These are phyloP conservation scores for Sphecodes monilicornis DNA, from an alignment of 2,888 invertebrate genomes.

Conservation along the genomic window DNA sequence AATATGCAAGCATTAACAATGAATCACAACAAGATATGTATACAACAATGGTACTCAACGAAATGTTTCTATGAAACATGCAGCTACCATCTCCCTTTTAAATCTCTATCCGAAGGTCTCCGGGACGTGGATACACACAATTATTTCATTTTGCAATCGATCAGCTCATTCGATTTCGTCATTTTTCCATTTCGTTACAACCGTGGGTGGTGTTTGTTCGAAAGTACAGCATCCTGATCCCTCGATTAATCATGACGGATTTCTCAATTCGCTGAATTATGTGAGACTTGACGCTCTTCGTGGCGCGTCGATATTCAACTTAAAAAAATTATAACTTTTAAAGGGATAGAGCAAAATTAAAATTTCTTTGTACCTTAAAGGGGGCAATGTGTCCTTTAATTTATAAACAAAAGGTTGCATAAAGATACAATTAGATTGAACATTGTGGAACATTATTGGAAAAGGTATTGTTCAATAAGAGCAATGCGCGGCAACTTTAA, in stretches of 20 bases:
- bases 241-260: neutral
- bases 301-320: neutral
- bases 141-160: conserved; percentile 16
- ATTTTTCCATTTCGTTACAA: neutral
- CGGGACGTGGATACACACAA: conserved; percentile 50
- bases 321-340: no score
- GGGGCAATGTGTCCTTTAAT: no score
- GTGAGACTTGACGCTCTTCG: no score
- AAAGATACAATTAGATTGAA: no score
- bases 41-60: conserved; percentile 83
- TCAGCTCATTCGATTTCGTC: neutral
- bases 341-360: no score
- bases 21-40: conserved; percentile 85
- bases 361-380: no score
- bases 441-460: no score
- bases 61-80: conserved; percentile 81
- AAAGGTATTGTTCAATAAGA: no score
- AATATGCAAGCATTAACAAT: conserved; percentile 85
- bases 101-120: conserved; percentile 74
- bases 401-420: no score
- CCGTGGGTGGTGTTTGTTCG: neutral
- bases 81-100: conserved; percentile 77
- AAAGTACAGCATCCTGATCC: neutral
- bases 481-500: no score
- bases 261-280: no score